Evolutionary conservation across 1,140 invertebrate genomes (phyloP), one percentile per base, ranked within the genome.

Genomic region (Hesperophylax magnus): DNA sequence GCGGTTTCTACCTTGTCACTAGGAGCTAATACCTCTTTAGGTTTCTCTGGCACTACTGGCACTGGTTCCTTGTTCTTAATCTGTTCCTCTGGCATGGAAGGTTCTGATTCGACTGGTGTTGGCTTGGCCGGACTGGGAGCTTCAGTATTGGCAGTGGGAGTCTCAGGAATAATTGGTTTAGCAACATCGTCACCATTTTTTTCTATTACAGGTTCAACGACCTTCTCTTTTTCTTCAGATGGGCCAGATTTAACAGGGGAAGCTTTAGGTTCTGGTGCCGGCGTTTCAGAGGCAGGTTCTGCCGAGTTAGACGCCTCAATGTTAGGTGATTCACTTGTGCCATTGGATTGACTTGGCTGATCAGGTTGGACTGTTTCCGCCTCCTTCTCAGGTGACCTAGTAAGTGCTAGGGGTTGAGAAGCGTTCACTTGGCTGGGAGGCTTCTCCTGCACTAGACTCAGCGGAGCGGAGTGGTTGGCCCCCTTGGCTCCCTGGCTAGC

Each of bases 21-120:
- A 53, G 34, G 14, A 52, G 76, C 54, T 82, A 85, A 86, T 69
- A 88, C 88, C 47, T 89, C 88, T 78, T 86, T 85, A 47, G 86
- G 79, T 76, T 89, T 88, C 86, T 86, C 89, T 31, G 87, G 86
- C 71, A 87, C 87, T 15, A 87, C 87, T n/a, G 88, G 86, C 86
- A 87, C 87, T 18, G 88, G 86, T 86, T 88, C 89, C 69, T 87
- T 86, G 77, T 87, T 88, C 80, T 80, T 82, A 22, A 31, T 39
- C 56, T 67, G 69, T 72, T 72, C 72, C 14, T 27, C 60, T 6
- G 60, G 18, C 18, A 53, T 20, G 1, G 76, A 20, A 14, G 76
- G 60, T 7, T 34, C 39, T 8, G 39, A 20, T 20, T 76, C 72
- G 11, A 58, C 53, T 1, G 76, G 76, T 20, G 71, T 14, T 53